Percentiles rank a stretch among this genome's conserved stretches.
Evolutionary conservation across 2,797 vertebrate genomes (phyloP).

Genomic region (Chromobotia macracanthus): DNA sequence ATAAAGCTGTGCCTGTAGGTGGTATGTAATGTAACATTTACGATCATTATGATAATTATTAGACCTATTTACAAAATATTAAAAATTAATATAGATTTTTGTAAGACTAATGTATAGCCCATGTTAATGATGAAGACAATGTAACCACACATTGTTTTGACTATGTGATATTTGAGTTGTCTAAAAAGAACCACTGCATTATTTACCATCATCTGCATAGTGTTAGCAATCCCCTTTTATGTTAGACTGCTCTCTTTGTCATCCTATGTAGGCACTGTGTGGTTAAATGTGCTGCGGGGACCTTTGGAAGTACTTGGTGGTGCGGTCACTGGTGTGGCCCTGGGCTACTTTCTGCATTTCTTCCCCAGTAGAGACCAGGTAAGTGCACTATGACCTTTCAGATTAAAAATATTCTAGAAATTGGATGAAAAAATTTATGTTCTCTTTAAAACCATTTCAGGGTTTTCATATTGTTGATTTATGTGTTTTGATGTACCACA

Average conservation of each 20-base stretch:
- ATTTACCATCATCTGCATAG: not conserved
- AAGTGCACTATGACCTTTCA: slow-evolving; percentile 32
- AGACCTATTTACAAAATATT: too few species aligned
- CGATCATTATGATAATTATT: too few species aligned
- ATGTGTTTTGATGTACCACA: slow-evolving; percentile 27
- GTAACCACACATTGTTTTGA: too few species aligned
- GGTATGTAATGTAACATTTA: too few species aligned
- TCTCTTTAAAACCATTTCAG: not conserved
- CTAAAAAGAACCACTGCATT: too few species aligned
- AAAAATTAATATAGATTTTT: too few species aligned
- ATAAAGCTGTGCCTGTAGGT: too few species aligned
- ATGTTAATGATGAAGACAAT: too few species aligned
- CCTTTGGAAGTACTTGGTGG: slow-evolving; percentile 88
- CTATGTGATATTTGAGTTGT: too few species aligned
- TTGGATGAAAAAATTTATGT: not conserved
- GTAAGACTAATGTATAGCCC: too few species aligned
- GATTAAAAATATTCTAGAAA: not conserved
- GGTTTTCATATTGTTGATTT: not conserved
- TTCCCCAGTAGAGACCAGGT: slow-evolving; percentile 95
- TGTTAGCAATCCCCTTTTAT: not conserved
- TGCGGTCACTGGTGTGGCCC: slow-evolving; percentile 79
- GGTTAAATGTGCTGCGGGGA: slow-evolving; percentile 86
- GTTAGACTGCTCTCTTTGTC: too few species aligned
- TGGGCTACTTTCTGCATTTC: slow-evolving; percentile 89
- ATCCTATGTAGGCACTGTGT: slow-evolving; percentile 80